Evolutionary conservation across 2,797 vertebrate species (phyloP), one percentile per base, ranked within the genome.

Genomic region (Centroberyx gerrardi): DNA sequence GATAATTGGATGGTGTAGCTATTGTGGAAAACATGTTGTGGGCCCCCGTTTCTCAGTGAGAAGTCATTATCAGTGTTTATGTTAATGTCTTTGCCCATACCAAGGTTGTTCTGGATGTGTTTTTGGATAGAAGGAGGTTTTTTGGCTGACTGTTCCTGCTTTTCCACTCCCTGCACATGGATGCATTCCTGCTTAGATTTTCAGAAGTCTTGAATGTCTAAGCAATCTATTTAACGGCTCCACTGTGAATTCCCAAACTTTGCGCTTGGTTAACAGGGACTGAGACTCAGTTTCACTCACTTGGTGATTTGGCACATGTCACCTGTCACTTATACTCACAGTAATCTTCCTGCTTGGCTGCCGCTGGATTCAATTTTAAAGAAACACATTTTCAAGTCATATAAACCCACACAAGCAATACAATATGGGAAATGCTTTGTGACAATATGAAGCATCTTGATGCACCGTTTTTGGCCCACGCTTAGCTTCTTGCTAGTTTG

Each of bases 1-100:
- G 76, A 83, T 93, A 94, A 94, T 94, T 94, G 93, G 89, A 87
- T 90, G 83, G 76, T 89, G 91, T 85, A 89, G 91, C 86, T 88
- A 86, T 94, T 93, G 88, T 91, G 89, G 86, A 87, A 93, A 92
- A 89, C 88, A 92, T 69, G 74, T 87, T 81, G 83, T 31, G 62
- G 83, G 83, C 76, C 85, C 83, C 80, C 86, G 87, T 84, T 89
- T 75, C 76, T 78, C 82, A 62, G 88, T 63, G 83, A 89, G 90
- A 88, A 90, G 86, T 90, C 86, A 93, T 92, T 94, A 92, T 92
- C 90, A 75, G 64, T 87, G 86, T 93, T 92, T 91, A 87, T 89
- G 88, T 88, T 93, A 93, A 92, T 91, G 79, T 92, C 81, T 81
- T 69, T 75, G 75, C 86, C 49, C 74, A 65, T 77, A 85, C 74